These are phyloP conservation scores for Alexandromys fortis DNA, from an alignment of 2,113 vertebrate species.

Conservation along the genomic window DNA sequence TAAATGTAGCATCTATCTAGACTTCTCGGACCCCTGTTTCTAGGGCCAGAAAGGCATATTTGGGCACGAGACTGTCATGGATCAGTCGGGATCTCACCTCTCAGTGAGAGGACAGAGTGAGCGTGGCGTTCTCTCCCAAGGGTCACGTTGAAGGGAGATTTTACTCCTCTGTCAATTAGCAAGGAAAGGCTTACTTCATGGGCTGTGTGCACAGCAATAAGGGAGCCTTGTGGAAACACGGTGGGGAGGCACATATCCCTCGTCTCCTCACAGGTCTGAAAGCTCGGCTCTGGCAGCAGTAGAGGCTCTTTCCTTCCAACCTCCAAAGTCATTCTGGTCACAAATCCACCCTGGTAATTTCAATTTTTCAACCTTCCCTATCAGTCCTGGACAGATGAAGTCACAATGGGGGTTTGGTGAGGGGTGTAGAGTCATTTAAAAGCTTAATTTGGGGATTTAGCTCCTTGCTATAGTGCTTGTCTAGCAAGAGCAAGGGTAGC, in stretches of 20 bases:
- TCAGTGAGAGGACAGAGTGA: background rate
- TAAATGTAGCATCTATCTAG: background rate
- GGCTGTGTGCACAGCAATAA: rapidly evolving
- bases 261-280: background rate
- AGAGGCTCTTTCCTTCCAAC: background rate
- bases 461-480: background rate
- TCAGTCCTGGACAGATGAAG: background rate
- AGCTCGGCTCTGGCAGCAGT: background rate
- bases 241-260: background rate
- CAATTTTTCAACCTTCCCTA: background rate
- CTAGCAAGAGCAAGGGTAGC: background rate
- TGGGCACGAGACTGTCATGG: background rate
- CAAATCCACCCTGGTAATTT: background rate
- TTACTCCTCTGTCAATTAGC: background rate
- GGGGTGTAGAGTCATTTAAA: background rate
- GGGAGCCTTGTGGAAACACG: background rate
- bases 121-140: too few relatives aligned
- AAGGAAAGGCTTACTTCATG: background rate
- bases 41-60: background rate
- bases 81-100: background rate
- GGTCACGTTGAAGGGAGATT: background rate
- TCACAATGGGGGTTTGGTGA: background rate
- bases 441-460: background rate
- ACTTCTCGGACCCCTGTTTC: background rate
- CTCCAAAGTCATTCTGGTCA: background rate